Evolutionary conservation across 2,888 invertebrate genomes (phyloP), one percentile per base, ranked within the genome.

Genomic region (Uloborus plumipes): DNA sequence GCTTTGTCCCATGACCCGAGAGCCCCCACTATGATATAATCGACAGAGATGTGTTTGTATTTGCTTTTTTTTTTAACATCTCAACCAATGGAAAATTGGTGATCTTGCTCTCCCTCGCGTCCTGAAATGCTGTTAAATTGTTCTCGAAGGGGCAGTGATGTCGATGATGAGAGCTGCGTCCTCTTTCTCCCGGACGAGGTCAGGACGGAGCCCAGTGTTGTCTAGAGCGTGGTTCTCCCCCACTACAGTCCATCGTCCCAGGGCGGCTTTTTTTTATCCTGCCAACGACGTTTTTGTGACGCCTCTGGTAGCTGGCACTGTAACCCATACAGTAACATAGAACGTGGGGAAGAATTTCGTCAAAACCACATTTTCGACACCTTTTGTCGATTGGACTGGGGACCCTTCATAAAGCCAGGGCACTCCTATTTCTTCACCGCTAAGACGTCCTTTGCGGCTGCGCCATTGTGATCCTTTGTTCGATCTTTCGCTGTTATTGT

Each of bases 101-200:
- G 0, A 55, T 9, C 6, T 77, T 77, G 0, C 4, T 16, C 0
- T 47, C 13, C 0, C 70, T 9, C 2, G 70, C 70, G 0, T 16
- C 3, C 0, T 13, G 0, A 9, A 77, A 64, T 0, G 69, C 55
- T 0, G 0, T 0, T 0, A 6, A 0, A 0, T 50, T 7, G 20
- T 72, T 66, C 11, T 78, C 78, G 15, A 71, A 78, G 71, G 71
- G 13, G 16, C 7, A 0, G 77, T 70, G 0, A 71, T 14, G 11
- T 69, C 78, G 14, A 78, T 15, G 16, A 78, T 55, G 20, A 15
- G 31, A 0, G 62, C 6, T 0, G 18, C 2, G 4, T 18, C 16
- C 1, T 13, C 58, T 0, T 49, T 15, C 6, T 15, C 6, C 9
- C 26, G 22, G 4, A 58, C 50, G 0, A 78, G 18, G 26, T 78